These are phyloP conservation scores for Apotomis betuletana DNA, from an alignment of 2,888 invertebrate genomes.

Conservation along the genomic window DNA sequence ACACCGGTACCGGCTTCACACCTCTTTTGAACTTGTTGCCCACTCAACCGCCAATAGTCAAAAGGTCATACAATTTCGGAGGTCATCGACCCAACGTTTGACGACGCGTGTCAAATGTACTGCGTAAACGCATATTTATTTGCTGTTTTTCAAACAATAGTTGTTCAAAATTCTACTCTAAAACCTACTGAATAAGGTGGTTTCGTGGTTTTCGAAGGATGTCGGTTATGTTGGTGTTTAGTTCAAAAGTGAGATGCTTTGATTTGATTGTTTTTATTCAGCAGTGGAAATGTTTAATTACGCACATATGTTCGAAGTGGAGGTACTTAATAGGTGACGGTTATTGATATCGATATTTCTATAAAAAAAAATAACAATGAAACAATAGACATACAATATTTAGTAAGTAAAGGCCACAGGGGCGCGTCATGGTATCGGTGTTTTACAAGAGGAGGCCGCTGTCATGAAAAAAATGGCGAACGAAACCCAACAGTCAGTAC, in stretches of 20 bases:
- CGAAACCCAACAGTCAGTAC: no score
- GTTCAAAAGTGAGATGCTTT: conserved; percentile 62
- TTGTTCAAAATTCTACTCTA: conserved; percentile 49
- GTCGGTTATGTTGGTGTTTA: conserved; percentile 45
- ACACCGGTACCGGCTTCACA: conserved; percentile 8
- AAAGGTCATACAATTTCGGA: conserved; percentile 48
- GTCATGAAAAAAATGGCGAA: no score
- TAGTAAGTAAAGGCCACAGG: no score
- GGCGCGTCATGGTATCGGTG: no score
- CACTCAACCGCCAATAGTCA: conserved; percentile 38
- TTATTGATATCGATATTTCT: conserved; percentile 1
- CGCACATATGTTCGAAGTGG: conserved; percentile 46
- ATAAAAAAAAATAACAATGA: neutral
- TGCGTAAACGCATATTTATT: conserved; percentile 45
- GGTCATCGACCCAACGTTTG: conserved; percentile 55
- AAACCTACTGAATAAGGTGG: neutral
- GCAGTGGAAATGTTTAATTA: conserved; percentile 77
- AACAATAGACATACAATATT: no score
- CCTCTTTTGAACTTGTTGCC: conserved; percentile 24
- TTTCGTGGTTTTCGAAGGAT: conserved; percentile 9
- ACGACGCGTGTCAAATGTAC: conserved; percentile 70
- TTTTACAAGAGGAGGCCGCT: no score
- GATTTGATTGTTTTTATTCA: conserved; percentile 78
- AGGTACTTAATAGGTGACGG: conserved; percentile 3
- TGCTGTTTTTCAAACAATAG: conserved; percentile 39